phyloP scores from a whole-genome alignment of 2,113 vertebrate species.

The Passer domesticus region DNA sequence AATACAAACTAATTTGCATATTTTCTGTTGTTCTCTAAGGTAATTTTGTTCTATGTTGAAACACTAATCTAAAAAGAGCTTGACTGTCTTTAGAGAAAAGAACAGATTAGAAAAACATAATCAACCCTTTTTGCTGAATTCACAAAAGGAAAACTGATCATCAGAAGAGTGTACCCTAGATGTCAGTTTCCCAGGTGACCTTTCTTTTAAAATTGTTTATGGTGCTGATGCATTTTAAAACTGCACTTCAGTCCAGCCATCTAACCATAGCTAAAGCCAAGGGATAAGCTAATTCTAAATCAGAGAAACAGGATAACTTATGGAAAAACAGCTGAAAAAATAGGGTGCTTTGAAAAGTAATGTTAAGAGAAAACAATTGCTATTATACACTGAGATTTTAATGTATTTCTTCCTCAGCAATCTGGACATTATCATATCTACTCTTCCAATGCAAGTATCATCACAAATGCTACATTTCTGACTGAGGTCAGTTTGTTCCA shows the following conservation, averaged over 20 bases:
- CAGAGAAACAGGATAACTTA: background rate
- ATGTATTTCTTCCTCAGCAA: background rate
- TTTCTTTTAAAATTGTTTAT: background rate
- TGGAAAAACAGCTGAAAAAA: background rate
- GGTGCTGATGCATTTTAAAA: background rate
- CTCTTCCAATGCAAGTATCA: background rate
- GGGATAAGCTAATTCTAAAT: background rate
- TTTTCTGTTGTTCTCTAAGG: conserved; percentile 8
- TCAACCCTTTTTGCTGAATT: background rate
- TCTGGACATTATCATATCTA: background rate
- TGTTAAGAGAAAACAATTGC: background rate
- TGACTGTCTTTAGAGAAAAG: conserved; percentile 10
- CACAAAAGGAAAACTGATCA: background rate
- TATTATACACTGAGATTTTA: background rate
- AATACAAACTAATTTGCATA: background rate
- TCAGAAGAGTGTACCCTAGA: background rate
- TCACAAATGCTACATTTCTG: background rate
- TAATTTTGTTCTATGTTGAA: background rate
- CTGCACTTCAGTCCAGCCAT: background rate
- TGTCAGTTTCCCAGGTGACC: background rate
- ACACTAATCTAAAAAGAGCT: background rate
- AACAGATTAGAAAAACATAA: background rate
- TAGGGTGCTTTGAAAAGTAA: background rate
- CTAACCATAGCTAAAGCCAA: background rate
- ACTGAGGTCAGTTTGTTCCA: background rate